Evolutionary conservation across 2,113 vertebrate species (phyloP).

Genomic region (Xiphophorus maculatus): DNA sequence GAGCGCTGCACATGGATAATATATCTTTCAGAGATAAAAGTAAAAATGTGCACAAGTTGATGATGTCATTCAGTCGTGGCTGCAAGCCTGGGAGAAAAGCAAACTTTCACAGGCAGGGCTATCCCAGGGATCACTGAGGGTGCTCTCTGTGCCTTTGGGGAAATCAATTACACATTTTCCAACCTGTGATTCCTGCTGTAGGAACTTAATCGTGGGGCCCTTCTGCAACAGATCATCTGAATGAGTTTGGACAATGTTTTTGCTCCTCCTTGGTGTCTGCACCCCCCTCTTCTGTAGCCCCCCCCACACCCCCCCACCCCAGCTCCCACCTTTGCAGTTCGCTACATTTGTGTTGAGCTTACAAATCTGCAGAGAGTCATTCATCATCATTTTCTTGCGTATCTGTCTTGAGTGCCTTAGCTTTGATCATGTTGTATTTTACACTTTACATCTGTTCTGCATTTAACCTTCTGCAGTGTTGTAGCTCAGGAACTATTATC

Average conservation of each 20-base stretch:
- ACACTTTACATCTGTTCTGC: conserved; percentile 98
- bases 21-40: conserved; percentile 85
- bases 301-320: conserved; percentile 49
- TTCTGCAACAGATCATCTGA: conserved; percentile 81
- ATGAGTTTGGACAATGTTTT: conserved; percentile 88
- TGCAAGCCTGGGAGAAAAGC: conserved; percentile 72
- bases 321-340: conserved; percentile 82
- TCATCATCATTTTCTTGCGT: conserved; percentile 98
- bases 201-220: conserved; percentile 68
- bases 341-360: conserved; percentile 94
- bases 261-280: conserved; percentile 79
- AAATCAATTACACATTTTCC: conserved; percentile 77
- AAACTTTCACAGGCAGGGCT: conserved; percentile 74
- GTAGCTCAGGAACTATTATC: conserved; percentile 93
- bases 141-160: conserved; percentile 77
- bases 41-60: conserved; percentile 80
- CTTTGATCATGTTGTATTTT: conserved; percentile 99
- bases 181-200: conserved; percentile 68
- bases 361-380: conserved; percentile 94
- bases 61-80: conserved; percentile 81
- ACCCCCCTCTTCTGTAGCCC: conserved; percentile 42
- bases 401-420: conserved; percentile 91
- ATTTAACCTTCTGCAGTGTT: conserved; percentile 97
- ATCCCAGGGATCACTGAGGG: conserved; percentile 67
- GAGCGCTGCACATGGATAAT: conserved; percentile 80